These are phyloP conservation scores for Microplitis deprimator DNA, from an alignment of 2,888 invertebrate species.

Conservation along the genomic window DNA sequence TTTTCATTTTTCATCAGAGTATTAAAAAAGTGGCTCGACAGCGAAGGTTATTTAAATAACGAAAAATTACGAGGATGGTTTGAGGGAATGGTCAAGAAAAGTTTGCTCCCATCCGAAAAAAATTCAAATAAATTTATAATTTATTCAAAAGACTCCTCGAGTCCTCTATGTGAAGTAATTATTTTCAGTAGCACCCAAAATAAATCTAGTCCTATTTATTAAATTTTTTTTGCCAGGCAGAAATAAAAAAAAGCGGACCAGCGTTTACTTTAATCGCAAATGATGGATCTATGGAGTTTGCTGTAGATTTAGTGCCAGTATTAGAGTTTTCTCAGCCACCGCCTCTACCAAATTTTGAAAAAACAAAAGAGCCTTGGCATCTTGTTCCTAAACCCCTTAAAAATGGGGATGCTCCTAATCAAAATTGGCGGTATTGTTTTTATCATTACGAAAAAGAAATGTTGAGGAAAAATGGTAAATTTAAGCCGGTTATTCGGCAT, in stretches of 20 bases:
- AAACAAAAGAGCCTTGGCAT: constrained; percentile 65
- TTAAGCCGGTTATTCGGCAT: constrained; percentile 56
- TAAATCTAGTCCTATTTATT: too few relatives aligned
- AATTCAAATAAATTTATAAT: neutral
- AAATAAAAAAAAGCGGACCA: constrained; percentile 73
- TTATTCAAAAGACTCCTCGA: neutral
- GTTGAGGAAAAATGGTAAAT: constrained; percentile 64
- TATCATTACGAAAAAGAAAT: constrained; percentile 74
- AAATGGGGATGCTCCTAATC: constrained; percentile 51
- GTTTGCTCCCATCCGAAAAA: constrained; percentile 57
- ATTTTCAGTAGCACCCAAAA: neutral
- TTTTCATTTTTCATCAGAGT: constrained; percentile 59
- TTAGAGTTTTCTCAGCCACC: constrained; percentile 73
- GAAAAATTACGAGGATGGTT: constrained; percentile 74
- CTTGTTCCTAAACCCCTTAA: constrained; percentile 72
- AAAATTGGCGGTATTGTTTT: constrained; percentile 76
- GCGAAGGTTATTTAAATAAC: constrained; percentile 72
- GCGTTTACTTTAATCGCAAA: constrained; percentile 74
- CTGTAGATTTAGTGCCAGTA: constrained; percentile 75
- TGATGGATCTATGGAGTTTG: constrained; percentile 59
- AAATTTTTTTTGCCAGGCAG: constrained; percentile 54
- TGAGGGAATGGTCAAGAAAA: constrained; percentile 72
- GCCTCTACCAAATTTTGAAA: constrained; percentile 45
- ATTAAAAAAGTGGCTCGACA: constrained; percentile 71
- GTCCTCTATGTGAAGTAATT: neutral